These are phyloP conservation scores for Oryzias dopingdopingensis DNA, from an alignment of 2,797 vertebrate species.

Conservation along the genomic window DNA sequence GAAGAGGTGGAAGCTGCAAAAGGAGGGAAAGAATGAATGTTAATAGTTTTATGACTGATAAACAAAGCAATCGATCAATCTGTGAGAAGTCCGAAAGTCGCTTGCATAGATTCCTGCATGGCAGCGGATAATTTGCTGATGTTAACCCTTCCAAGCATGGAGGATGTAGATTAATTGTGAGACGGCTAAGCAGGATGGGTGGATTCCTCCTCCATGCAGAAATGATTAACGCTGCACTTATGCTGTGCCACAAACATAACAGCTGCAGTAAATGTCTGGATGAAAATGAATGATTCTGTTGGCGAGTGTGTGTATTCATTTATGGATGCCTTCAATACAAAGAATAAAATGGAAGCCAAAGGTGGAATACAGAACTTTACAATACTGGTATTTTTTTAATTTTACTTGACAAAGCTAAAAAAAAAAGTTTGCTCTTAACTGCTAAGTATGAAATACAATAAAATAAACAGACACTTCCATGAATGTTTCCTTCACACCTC, in stretches of 20 bases:
- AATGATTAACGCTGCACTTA: slow-evolving; percentile 75
- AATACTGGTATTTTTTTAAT: background rate
- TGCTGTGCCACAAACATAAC: slow-evolving; percentile 70
- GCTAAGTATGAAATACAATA: slow-evolving; percentile 5
- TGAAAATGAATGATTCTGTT: slow-evolving; percentile 57
- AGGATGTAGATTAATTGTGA: slow-evolving; percentile 77
- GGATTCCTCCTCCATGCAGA: slow-evolving; percentile 67
- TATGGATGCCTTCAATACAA: slow-evolving; percentile 18
- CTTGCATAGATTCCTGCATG: slow-evolving; percentile 64
- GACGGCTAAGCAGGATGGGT: slow-evolving; percentile 67
- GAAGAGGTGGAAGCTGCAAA: slow-evolving; percentile 26
- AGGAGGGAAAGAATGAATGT: slow-evolving; percentile 70
- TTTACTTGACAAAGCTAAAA: background rate
- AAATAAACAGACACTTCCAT: background rate
- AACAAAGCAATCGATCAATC: slow-evolving; percentile 83
- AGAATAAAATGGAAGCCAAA: background rate
- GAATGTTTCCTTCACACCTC: slow-evolving; percentile 27
- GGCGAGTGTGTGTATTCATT: slow-evolving; percentile 15
- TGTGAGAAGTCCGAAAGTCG: slow-evolving; percentile 51
- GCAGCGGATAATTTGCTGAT: slow-evolving; percentile 70
- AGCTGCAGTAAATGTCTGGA: slow-evolving; percentile 72
- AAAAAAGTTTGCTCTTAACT: background rate
- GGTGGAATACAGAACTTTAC: background rate
- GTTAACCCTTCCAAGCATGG: slow-evolving; percentile 73
- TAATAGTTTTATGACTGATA: slow-evolving; percentile 81